phyloP scores from a whole-genome alignment of 1,140 invertebrate genomes.

The Drosophila nikananu region DNA sequence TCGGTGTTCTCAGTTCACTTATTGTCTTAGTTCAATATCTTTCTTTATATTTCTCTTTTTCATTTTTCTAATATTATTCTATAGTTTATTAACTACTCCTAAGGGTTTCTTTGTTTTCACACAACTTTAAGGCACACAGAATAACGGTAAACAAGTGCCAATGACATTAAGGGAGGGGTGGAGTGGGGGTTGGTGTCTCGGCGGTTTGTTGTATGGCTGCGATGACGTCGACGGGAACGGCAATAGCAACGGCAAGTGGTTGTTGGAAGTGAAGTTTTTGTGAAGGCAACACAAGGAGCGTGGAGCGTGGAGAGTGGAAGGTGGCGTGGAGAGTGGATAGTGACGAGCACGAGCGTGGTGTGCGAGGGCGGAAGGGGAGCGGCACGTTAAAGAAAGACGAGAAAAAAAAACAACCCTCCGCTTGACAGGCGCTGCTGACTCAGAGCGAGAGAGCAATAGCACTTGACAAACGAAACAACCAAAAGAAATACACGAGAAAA shows the following conservation, averaged over 20 bases:
- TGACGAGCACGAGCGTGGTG: conserved; percentile 2
- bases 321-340: conserved; percentile 12
- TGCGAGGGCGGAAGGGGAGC: conserved; percentile 21
- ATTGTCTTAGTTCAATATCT: conserved; percentile 20
- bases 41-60: background rate
- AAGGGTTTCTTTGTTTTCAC: conserved; percentile 17
- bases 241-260: conserved; percentile 63
- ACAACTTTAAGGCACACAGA: conserved; percentile 25
- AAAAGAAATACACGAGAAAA: conserved; percentile 8
- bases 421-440: conserved; percentile 68
- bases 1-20: conserved; percentile 12
- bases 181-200: conserved; percentile 27
- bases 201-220: conserved; percentile 69
- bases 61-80: background rate
- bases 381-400: conserved; percentile 31
- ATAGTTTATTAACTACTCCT: conserved; percentile 11
- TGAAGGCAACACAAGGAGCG: conserved; percentile 33
- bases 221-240: conserved; percentile 57
- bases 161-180: conserved; percentile 26
- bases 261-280: conserved; percentile 59
- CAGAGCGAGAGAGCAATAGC: conserved; percentile 55
- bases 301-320: conserved; percentile 8
- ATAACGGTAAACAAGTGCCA: conserved; percentile 38
- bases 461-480: conserved; percentile 34
- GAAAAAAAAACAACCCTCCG: conserved; percentile 64